phyloP scores from a whole-genome alignment of 2,888 invertebrate genomes.

The Stenichneumon culpator region DNA sequence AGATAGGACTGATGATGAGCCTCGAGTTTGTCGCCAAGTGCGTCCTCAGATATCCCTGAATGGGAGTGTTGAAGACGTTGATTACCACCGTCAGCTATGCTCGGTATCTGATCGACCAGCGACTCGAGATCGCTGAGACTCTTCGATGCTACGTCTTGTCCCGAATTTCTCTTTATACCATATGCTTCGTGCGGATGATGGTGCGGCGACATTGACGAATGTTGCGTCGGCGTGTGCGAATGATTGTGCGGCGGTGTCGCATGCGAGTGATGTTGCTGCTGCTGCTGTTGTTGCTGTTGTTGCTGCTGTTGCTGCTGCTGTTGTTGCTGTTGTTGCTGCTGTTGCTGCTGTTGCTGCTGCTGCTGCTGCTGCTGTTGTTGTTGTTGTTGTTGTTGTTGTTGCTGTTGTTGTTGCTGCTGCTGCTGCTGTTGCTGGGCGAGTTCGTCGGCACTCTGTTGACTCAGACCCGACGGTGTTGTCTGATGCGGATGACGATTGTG shows the following conservation, averaged over 20 bases:
- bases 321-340: conserved; percentile 80
- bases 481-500: conserved; percentile 82
- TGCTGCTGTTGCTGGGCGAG: conserved; percentile 83
- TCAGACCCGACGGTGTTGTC: conserved; percentile 81
- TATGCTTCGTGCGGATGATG: conserved; percentile 83
- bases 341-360: conserved; percentile 73
- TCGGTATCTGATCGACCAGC: conserved; percentile 96
- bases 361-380: conserved; percentile 78
- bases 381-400: conserved; percentile 81
- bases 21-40: conserved; percentile 80
- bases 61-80: conserved; percentile 81
- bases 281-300: conserved; percentile 74
- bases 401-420: conserved; percentile 79
- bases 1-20: conserved; percentile 78
- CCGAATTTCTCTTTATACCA: conserved; percentile 80
- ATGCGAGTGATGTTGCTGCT: conserved; percentile 83
- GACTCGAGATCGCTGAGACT: conserved; percentile 95
- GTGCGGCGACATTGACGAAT: conserved; percentile 83
- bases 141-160: conserved; percentile 93
- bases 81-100: conserved; percentile 90
- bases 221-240: conserved; percentile 81
- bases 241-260: conserved; percentile 83
- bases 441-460: conserved; percentile 79
- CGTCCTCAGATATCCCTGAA: conserved; percentile 79
- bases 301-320: conserved; percentile 82